A percentile compares a stretch with the other conserved stretches of the same genome.
phyloP scores from a whole-genome alignment of 2,113 vertebrate genomes.

The Sula dactylatra region DNA sequence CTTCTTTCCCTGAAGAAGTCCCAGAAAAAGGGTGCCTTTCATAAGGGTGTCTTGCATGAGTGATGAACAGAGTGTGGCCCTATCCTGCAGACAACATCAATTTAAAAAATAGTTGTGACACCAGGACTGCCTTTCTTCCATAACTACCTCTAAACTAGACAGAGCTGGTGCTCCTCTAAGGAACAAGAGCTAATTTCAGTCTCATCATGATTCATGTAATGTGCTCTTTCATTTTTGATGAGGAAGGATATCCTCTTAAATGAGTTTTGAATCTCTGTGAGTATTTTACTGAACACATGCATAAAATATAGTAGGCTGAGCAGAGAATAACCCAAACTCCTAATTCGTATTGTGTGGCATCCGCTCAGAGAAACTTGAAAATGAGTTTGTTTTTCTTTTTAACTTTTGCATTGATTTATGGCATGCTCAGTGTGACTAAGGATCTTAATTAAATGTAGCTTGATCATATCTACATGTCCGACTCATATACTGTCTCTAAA shows the following conservation, averaged over 20 bases:
- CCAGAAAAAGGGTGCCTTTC: not conserved
- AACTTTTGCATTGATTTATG: constrained; percentile 33
- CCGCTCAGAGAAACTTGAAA: not conserved
- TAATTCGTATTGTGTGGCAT: not conserved
- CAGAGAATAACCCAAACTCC: not conserved
- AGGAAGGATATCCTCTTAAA: constrained; percentile 33
- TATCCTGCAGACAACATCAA: not conserved
- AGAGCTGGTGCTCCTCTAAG: not conserved
- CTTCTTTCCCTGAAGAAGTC: not conserved
- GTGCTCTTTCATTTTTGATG: constrained; percentile 2
- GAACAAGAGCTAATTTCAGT: constrained; percentile 31
- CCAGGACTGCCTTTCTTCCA: accelerated
- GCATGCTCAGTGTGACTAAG: not conserved
- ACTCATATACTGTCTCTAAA: not conserved
- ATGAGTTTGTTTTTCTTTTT: not conserved
- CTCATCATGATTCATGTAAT: not conserved
- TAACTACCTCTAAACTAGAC: not conserved
- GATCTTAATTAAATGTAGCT: not conserved
- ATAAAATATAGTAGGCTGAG: not conserved
- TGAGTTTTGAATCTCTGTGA: constrained; percentile 23
- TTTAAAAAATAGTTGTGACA: not conserved
- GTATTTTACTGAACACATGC: constrained; percentile 23
- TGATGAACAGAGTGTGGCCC: not conserved
- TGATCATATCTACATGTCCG: not conserved
- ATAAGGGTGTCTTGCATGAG: not conserved